A percentile compares a stretch with the other conserved stretches of the same genome.
These are phyloP conservation scores for Drosophila suzukii DNA, from an alignment of 1,140 invertebrate genomes.

Conservation along the genomic window DNA sequence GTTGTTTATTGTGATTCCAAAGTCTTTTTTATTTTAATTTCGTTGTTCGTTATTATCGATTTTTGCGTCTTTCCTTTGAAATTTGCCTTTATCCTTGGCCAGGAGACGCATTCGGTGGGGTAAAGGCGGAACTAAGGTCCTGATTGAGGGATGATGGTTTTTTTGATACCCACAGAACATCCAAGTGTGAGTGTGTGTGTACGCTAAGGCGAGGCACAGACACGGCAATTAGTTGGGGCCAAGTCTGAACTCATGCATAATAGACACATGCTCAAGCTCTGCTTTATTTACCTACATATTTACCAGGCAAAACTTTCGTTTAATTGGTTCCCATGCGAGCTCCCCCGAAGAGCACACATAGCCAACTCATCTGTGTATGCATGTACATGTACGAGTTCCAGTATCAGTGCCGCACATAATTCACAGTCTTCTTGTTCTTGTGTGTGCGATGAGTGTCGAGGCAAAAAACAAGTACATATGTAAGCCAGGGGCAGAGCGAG, in stretches of 20 bases:
- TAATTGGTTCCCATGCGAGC: slow-evolving; percentile 48
- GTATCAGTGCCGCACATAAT: neutral
- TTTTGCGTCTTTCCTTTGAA: slow-evolving; percentile 55
- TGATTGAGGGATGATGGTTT: slow-evolving; percentile 24
- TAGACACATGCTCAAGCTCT: neutral
- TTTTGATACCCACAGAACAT: slow-evolving; percentile 14
- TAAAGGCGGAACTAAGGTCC: slow-evolving; percentile 1
- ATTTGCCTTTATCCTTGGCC: slow-evolving; percentile 48
- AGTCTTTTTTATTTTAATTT: slow-evolving; percentile 63
- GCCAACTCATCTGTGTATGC: neutral
- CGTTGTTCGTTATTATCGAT: slow-evolving; percentile 62
- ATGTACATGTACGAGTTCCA: neutral
- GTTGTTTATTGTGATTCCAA: slow-evolving; percentile 48
- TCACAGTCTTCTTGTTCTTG: neutral
- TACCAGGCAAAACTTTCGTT: slow-evolving; percentile 30
- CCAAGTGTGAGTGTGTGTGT: slow-evolving; percentile 7
- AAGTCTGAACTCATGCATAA: neutral
- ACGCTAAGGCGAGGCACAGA: neutral
- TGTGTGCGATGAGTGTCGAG: neutral
- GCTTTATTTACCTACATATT: slow-evolving; percentile 2
- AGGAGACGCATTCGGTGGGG: slow-evolving; percentile 1
- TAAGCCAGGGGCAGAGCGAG: neutral
- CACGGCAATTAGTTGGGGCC: slow-evolving; percentile 29
- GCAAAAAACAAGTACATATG: neutral
- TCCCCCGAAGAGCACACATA: slow-evolving; percentile 1